Conservation (phyloP, 2,113 vertebrate species). For the Nerophis lumbriciformis region DNA sequence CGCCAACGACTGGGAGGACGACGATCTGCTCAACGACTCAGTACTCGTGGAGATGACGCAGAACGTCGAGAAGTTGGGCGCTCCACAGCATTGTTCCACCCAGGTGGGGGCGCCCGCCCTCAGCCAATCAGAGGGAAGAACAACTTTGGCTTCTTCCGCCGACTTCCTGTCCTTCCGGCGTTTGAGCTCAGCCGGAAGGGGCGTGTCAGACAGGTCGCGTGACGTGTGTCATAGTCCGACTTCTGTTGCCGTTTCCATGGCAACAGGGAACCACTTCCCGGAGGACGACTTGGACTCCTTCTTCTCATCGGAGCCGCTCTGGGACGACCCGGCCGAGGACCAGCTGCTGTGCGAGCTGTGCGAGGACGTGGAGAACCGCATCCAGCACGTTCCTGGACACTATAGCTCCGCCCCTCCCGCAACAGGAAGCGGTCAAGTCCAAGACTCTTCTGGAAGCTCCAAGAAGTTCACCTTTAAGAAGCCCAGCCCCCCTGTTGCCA, state of each 20-base stretch:
- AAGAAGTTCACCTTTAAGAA: constrained; percentile 64
- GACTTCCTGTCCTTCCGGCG: neutral
- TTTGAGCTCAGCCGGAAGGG: fast-evolving
- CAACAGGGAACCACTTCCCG: neutral
- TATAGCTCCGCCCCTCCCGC: no score
- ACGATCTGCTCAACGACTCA: constrained; percentile 78
- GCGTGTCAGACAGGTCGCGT: neutral
- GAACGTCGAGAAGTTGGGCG: constrained; percentile 63
- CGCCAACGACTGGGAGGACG: constrained; percentile 76
- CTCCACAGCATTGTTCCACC: constrained; percentile 42
- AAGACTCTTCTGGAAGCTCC: constrained; percentile 45
- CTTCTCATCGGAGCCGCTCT: constrained; percentile 66
- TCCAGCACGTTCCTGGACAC: neutral
- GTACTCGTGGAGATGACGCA: constrained; percentile 79
- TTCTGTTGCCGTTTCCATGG: neutral
- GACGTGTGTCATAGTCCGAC: no score
- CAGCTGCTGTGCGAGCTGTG: constrained; percentile 85
- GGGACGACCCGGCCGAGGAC: constrained; percentile 79
- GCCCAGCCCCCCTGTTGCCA: constrained; percentile 15
- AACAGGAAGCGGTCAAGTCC: neutral
- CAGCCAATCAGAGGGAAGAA: constrained; percentile 8
- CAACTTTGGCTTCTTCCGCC: constrained; percentile 23
- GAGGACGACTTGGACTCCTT: constrained; percentile 54
- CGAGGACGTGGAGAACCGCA: constrained; percentile 80
- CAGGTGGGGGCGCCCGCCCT: neutral